Percentiles rank a stretch among this genome's conserved stretches.
phyloP scores from a whole-genome alignment of 2,888 invertebrate genomes.

The Leptinotarsa peninsularis region DNA sequence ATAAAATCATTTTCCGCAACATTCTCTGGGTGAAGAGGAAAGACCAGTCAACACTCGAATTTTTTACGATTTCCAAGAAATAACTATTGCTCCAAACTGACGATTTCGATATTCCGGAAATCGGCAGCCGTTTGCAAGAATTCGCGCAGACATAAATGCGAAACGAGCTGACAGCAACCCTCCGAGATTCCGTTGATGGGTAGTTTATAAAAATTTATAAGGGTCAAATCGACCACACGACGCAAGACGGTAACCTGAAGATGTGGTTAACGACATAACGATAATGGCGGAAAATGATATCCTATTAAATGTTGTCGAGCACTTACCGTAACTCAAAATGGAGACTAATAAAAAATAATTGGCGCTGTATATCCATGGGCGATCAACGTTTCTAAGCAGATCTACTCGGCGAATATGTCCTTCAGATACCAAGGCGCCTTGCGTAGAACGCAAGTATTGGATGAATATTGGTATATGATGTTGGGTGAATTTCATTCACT shows the following conservation, averaged over 20 bases:
- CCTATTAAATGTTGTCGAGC: constrained; percentile 46
- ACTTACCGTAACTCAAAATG: constrained; percentile 52
- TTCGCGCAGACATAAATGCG: not conserved
- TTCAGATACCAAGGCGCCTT: not conserved
- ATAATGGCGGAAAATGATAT: constrained; percentile 49
- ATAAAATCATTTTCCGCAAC: no score
- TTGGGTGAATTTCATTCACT: no score
- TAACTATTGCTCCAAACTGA: no score
- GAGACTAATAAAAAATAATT: constrained; percentile 49
- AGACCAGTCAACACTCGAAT: no score
- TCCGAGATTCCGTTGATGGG: constrained; percentile 20
- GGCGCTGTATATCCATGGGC: constrained; percentile 38
- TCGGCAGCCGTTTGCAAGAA: not conserved
- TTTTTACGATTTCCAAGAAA: no score
- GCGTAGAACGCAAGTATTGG: not conserved
- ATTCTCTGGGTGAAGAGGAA: no score
- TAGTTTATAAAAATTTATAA: constrained; percentile 25
- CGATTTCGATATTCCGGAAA: not conserved
- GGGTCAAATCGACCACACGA: constrained; percentile 30
- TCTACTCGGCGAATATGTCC: not conserved
- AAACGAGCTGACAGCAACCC: constrained; percentile 1
- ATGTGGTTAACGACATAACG: constrained; percentile 42
- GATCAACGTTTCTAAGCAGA: constrained; percentile 33
- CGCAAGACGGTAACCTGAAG: constrained; percentile 32
- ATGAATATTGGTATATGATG: not conserved